These are phyloP conservation scores for Danio albolineatus DNA, from an alignment of 2,797 vertebrate genomes.

Conservation along the genomic window DNA sequence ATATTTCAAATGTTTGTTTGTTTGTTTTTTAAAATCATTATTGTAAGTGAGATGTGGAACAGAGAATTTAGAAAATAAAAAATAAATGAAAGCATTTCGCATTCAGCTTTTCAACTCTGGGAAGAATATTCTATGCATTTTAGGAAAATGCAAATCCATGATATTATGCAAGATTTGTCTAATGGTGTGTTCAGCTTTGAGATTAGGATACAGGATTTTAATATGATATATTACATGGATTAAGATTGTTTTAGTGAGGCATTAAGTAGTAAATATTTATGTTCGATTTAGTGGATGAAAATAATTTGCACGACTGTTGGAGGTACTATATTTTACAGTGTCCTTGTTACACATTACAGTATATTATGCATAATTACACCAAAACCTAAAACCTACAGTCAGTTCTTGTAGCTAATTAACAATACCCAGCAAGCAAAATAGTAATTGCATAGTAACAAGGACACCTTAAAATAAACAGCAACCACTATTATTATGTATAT, in stretches of 20 bases:
- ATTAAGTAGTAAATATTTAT: background rate
- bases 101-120: background rate
- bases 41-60: background rate
- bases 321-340: too few species aligned
- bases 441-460: too few species aligned
- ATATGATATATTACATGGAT: too few species aligned
- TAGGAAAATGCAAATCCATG: background rate
- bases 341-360: too few species aligned
- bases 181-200: background rate
- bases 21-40: background rate
- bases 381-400: too few species aligned
- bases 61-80: background rate
- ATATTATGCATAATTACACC: too few species aligned
- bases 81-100: too few species aligned
- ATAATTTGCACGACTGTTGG: background rate
- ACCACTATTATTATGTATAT: background rate
- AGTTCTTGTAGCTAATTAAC: too few species aligned
- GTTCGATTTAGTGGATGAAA: background rate
- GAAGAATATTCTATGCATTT: background rate
- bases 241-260: background rate
- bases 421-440: too few species aligned
- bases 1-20: background rate
- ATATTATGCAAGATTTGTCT: background rate
- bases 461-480: too few species aligned
- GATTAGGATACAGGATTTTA: background rate